Conservation (phyloP, 2,113 vertebrate species). For the Tapirus terrestris region DNA sequence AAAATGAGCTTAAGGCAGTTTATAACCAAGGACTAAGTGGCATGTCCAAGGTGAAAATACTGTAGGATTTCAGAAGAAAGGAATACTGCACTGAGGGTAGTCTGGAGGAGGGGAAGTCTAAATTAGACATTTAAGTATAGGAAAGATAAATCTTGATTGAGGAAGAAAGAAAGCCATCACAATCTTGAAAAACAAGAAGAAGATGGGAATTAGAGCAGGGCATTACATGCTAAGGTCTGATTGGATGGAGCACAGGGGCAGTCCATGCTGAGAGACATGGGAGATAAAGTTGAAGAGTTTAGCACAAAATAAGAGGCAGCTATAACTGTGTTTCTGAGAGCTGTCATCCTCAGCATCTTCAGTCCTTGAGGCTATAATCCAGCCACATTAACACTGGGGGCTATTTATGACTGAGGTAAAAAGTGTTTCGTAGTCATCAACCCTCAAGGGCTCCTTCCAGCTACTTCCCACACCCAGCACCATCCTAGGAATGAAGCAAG, state of each 20-base stretch:
- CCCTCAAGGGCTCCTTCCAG: not conserved
- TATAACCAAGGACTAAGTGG: not conserved
- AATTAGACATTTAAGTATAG: not conserved
- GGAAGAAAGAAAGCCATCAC: not conserved
- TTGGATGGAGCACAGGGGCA: not conserved
- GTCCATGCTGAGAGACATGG: not conserved
- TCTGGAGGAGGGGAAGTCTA: not conserved
- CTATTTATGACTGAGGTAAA: conserved; percentile 29
- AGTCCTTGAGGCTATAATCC: not conserved
- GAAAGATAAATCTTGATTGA: not conserved
- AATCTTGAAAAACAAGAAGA: not conserved
- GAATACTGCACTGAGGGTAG: not conserved
- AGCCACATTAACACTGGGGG: not conserved
- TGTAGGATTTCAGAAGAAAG: not conserved
- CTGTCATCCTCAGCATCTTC: not conserved
- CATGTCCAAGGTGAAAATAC: not conserved
- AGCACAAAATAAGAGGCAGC: not conserved
- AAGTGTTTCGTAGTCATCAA: not conserved
- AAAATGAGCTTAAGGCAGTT: not conserved
- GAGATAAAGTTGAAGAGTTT: not conserved
- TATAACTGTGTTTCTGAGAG: not conserved
- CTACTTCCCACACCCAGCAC: not conserved
- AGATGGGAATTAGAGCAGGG: not conserved
- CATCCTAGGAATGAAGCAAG: not conserved
- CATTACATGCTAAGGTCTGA: not conserved